These are phyloP conservation scores for Microvelia longipes DNA, from an alignment of 1,140 invertebrate species.

Conservation along the genomic window DNA sequence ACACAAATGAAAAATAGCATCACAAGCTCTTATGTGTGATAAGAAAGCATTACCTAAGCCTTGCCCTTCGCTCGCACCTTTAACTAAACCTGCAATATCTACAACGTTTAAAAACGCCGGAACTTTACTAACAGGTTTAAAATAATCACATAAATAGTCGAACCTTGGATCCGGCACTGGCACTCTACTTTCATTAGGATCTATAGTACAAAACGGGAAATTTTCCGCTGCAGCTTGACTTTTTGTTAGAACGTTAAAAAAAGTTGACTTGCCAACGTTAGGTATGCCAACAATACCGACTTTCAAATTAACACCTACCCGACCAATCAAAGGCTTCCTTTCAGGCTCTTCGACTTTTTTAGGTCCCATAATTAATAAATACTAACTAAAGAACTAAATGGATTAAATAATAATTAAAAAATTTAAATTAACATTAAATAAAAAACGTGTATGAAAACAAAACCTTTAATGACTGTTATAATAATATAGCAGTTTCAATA, in stretches of 20 bases:
- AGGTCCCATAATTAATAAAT: constrained; percentile 53
- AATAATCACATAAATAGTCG: constrained; percentile 84
- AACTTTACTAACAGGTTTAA: constrained; percentile 91
- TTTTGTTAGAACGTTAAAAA: constrained; percentile 98
- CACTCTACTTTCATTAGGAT: constrained; percentile 98
- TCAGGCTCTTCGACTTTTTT: constrained; percentile 87
- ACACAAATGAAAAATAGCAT: constrained; percentile 89
- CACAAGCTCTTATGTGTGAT: constrained; percentile 95
- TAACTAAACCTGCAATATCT: constrained; percentile 96
- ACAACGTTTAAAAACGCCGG: constrained; percentile 94
- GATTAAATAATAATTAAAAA: constrained; percentile 3
- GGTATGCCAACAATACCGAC: constrained; percentile 90
- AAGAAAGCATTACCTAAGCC: constrained; percentile 97
- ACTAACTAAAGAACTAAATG: neutral
- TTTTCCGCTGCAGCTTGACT: constrained; percentile 93
- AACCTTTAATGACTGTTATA: no score
- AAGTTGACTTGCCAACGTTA: constrained; percentile 97
- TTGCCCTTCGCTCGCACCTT: constrained; percentile 94
- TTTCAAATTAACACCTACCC: constrained; percentile 94
- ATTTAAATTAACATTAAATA: neutral
- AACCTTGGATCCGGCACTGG: constrained; percentile 92
- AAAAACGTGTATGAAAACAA: neutral
- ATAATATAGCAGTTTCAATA: no score
- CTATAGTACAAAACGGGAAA: constrained; percentile 99
- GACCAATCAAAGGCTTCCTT: constrained; percentile 81